Base-by-base conservation (phyloP, 2,113 vertebrate genomes). In the Micronycteris hirsuta region DNA sequence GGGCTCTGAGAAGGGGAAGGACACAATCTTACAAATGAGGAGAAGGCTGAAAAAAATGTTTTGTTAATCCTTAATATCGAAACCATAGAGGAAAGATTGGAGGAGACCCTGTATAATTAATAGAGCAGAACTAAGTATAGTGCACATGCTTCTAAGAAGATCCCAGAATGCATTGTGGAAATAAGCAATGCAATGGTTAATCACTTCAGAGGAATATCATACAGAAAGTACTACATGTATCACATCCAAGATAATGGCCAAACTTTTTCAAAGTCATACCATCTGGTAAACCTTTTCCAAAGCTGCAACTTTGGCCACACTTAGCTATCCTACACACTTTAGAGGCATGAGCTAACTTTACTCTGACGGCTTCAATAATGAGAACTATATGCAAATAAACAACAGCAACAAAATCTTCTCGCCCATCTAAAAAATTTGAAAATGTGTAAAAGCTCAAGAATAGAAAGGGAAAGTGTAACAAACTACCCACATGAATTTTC, bases 41-140 rank as follows among this genome's bases (percentile, higher is more conserved):
- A 56, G 31, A 24, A 77, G 15, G 33, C 47, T 47, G 31, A 74
- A 67, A 68, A 93, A 96, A 94, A 84, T 43, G 36, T 91, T 74
- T 93, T 4, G 2, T 73, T 92, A 68, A 85, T 87, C n/a, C 74
- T 93, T 92, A 86, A 81, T 19, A 84, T 15, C 36, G 73, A 91
- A 94, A 92, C 54, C 93, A 84, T 11, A 70, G 87, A 76, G 31
- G 15, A 71, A 94, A 91, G 22, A 96, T 86, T 78, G 91, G 73
- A 92, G 58, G n/a, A 77, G 49, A 33, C 9, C 47, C 80, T 56
- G 76, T 93, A 74, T 95, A 97, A 86, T 85, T 94, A 92, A 87
- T 87, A 93, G 94, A 78, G 88, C 91, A 94, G 91, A 96, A 96
- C 73, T 94, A 93, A 97, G 67, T 56, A 83, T 71, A 86, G 2